These are phyloP conservation scores for Oligia latruncula DNA, from an alignment of 2,888 invertebrate species.

Conservation along the genomic window DNA sequence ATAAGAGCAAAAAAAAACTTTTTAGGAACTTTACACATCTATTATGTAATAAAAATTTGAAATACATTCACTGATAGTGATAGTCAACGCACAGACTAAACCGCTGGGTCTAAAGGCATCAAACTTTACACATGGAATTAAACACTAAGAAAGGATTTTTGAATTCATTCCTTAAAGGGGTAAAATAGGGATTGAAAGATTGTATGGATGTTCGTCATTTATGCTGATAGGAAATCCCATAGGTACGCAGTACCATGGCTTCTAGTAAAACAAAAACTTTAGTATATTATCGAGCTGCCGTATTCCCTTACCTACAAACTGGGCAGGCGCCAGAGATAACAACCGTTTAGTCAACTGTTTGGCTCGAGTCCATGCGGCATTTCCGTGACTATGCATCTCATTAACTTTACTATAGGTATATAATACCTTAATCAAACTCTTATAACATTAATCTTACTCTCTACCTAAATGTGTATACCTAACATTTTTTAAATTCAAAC, in stretches of 20 bases:
- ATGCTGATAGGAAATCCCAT: neutral
- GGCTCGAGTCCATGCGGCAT: conserved; percentile 32
- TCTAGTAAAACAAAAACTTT: neutral
- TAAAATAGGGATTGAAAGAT: neutral
- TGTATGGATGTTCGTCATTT: neutral
- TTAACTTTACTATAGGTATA: conserved; percentile 12
- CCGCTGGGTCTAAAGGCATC: no score
- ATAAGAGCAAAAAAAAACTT: no score
- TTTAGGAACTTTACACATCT: no score
- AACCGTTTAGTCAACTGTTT: conserved; percentile 12
- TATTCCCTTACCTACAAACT: neutral
- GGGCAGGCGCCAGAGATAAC: conserved; percentile 5
- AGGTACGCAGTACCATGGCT: neutral
- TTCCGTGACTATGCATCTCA: conserved; percentile 20
- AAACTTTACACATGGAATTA: neutral
- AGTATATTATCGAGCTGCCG: neutral
- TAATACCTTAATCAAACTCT: neutral
- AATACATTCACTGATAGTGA: neutral
- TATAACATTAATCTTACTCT: neutral
- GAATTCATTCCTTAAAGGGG: neutral
- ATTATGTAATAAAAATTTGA: neutral
- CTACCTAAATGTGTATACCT: neutral
- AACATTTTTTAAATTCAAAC: neutral
- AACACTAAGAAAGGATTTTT: neutral
- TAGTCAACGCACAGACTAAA: no score